Evolutionary conservation across 2,888 invertebrate species (phyloP).

Genomic region (Cryptosula pallasiana): DNA sequence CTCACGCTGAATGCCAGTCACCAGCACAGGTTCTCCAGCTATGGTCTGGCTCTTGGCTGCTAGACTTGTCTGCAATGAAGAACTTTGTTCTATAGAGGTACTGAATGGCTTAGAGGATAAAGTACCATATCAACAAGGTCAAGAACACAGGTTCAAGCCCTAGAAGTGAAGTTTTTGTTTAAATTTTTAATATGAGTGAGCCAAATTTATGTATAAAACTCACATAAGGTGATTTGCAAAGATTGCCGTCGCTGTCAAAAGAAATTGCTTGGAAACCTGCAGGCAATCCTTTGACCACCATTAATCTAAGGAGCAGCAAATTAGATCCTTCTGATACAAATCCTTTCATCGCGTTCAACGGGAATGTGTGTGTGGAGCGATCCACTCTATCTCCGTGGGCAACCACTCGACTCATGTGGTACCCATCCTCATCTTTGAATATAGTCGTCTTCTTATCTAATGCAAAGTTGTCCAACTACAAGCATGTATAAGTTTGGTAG

Average conservation of each 20-base stretch:
- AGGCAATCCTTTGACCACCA: slow-evolving; percentile 44
- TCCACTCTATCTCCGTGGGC: slow-evolving; percentile 50
- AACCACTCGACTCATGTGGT: slow-evolving; percentile 43
- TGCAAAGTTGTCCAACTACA: slow-evolving; percentile 49
- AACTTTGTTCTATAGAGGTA: no score
- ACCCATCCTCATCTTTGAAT: slow-evolving; percentile 37
- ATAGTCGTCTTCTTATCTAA: slow-evolving; percentile 51
- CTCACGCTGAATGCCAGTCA: slow-evolving; percentile 48
- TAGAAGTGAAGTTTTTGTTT: no score
- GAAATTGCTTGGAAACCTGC: slow-evolving; percentile 44
- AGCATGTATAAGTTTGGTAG: no score
- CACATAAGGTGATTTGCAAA: slow-evolving; percentile 49
- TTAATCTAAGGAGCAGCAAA: slow-evolving; percentile 48
- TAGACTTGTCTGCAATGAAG: slow-evolving; percentile 28
- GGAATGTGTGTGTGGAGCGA: slow-evolving; percentile 38
- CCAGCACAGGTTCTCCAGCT: slow-evolving; percentile 41
- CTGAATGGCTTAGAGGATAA: no score
- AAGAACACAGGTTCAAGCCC: no score
- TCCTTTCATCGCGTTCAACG: slow-evolving; percentile 43
- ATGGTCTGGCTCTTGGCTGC: slow-evolving; percentile 44
- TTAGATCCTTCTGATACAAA: slow-evolving; percentile 54
- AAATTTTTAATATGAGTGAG: no score
- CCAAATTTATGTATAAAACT: no score
- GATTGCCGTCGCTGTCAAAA: slow-evolving; percentile 50
- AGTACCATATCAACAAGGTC: no score